A percentile compares a stretch with the other conserved stretches of the same genome.
phyloP scores from a whole-genome alignment of 2,113 vertebrate genomes.

The Poecile atricapillus region DNA sequence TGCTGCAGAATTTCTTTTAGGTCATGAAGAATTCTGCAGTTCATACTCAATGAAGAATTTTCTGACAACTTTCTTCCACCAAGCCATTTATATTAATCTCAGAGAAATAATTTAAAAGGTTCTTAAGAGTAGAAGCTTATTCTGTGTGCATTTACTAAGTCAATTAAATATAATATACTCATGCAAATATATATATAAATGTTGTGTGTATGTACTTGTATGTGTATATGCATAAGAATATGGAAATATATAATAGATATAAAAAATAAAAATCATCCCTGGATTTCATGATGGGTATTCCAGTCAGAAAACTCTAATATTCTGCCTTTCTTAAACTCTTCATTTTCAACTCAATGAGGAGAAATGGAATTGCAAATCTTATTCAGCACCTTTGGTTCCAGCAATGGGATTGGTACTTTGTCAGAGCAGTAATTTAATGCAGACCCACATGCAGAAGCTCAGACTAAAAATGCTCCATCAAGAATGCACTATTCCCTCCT shows the following conservation, averaged over 20 bases:
- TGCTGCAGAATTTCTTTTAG: background rate
- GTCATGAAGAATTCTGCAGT: background rate
- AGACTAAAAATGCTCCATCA: background rate
- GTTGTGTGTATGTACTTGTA: background rate
- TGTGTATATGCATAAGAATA: background rate
- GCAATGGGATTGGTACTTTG: background rate
- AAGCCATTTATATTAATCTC: background rate
- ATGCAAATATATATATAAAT: background rate
- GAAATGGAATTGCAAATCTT: background rate
- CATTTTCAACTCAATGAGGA: background rate
- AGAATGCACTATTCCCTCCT: background rate
- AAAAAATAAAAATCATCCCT: background rate
- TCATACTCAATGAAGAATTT: background rate
- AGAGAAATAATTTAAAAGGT: background rate
- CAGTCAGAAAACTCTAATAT: background rate
- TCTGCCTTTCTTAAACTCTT: background rate
- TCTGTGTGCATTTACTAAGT: background rate
- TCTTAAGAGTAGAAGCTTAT: background rate
- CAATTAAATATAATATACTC: background rate
- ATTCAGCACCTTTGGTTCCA: background rate
- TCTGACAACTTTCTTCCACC: background rate
- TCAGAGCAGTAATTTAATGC: background rate
- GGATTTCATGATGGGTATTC: background rate
- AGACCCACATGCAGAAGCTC: background rate
- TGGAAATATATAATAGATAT: background rate